Conservation (phyloP, 2,113 vertebrate genomes). For the Alces alces region DNA sequence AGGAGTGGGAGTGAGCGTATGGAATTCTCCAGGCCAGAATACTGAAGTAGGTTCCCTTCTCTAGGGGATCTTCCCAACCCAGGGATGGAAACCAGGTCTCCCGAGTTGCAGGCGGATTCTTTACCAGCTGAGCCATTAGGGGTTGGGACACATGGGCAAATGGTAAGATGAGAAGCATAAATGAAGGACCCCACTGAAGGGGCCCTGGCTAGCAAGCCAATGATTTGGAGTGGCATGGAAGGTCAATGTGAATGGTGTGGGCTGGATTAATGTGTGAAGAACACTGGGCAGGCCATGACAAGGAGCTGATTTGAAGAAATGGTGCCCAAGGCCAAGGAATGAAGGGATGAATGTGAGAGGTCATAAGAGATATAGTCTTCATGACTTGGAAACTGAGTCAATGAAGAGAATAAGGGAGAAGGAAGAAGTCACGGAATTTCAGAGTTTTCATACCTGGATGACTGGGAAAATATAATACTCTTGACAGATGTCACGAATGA, state of each 20-base stretch:
- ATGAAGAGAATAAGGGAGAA: background rate
- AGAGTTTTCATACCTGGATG: background rate
- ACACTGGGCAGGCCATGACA: background rate
- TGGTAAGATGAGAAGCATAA: background rate
- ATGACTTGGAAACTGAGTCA: background rate
- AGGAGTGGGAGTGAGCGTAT: background rate
- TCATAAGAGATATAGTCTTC: background rate
- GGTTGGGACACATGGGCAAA: background rate
- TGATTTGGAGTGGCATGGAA: background rate
- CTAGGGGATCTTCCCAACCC: background rate
- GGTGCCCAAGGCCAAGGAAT: background rate
- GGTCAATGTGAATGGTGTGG: background rate
- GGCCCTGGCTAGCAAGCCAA: background rate
- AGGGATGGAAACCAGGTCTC: background rate
- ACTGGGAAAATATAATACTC: background rate
- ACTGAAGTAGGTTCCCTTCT: background rate
- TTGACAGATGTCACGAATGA: background rate
- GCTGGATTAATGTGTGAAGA: background rate
- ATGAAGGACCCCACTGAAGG: background rate
- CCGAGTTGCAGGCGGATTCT: accelerated
- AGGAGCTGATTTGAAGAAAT: background rate
- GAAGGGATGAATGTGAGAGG: background rate
- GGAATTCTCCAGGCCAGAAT: background rate
- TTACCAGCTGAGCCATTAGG: background rate
- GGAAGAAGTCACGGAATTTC: background rate